Percentiles rank a stretch among this genome's conserved stretches.
Conservation (phyloP, 2,888 invertebrate genomes). For the Sminthurides aquaticus region DNA sequence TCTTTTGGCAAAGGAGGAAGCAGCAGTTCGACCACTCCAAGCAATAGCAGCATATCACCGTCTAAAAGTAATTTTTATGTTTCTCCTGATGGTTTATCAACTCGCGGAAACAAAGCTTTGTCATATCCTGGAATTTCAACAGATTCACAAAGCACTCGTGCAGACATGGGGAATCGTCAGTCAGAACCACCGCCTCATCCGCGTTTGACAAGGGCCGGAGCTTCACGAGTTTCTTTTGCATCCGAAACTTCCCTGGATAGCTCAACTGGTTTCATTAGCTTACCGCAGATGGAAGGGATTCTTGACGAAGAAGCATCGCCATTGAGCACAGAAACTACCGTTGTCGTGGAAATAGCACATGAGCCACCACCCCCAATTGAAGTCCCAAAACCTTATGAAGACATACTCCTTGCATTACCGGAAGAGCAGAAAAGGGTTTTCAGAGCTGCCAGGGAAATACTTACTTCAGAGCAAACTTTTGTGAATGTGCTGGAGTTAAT, state of each 20-base stretch:
- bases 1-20: constrained; percentile 45
- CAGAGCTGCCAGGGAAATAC: constrained; percentile 52
- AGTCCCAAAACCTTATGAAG: constrained; percentile 30
- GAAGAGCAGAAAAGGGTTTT: constrained; percentile 48
- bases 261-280: too few relatives aligned
- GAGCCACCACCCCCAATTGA: background rate
- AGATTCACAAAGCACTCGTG: background rate
- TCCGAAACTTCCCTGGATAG: background rate
- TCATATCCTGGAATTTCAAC: constrained; percentile 1
- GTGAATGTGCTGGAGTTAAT: constrained; percentile 53
- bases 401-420: constrained; percentile 32
- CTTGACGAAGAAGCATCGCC: background rate
- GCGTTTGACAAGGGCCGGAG: background rate
- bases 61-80: constrained; percentile 40
- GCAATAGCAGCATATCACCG: constrained; percentile 29
- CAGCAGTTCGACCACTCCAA: constrained; percentile 20
- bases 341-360: background rate
- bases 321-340: background rate
- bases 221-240: background rate
- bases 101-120: background rate
- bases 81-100: constrained; percentile 12
- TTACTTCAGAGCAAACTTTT: constrained; percentile 53
- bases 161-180: background rate
- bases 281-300: too few relatives aligned
- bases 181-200: background rate